A percentile compares a stretch with the other conserved stretches of the same genome.
These are phyloP conservation scores for Aurelia sp. DNA, from an alignment of 30 jellyfish, hydroid and myxozoan genomes.

Conservation along the genomic window DNA sequence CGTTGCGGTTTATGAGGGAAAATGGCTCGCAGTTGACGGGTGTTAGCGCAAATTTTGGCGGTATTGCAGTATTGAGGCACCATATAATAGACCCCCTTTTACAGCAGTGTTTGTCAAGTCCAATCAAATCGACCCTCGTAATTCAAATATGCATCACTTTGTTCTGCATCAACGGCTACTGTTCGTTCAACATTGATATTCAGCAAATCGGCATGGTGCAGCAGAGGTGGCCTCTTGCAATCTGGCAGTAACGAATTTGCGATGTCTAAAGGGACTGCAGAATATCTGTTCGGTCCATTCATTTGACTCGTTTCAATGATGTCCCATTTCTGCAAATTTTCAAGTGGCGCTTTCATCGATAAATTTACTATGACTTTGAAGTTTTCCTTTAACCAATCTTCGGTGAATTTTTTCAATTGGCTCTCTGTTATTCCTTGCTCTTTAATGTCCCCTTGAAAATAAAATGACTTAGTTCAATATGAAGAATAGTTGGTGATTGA, in stretches of 20 bases:
- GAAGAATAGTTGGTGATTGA: no score
- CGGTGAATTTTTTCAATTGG: slow-evolving; percentile 17
- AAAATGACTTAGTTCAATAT: no score
- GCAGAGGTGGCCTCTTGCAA: slow-evolving; percentile 46
- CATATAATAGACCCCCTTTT: no score
- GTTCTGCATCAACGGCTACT: slow-evolving; percentile 6
- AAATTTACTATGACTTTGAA: slow-evolving; percentile 32
- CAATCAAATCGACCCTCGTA: slow-evolving; percentile 54
- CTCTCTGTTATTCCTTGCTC: slow-evolving; percentile 7
- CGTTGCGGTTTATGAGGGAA: no score
- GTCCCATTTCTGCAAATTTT: slow-evolving; percentile 19
- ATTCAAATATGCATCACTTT: slow-evolving; percentile 39
- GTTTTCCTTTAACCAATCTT: slow-evolving; percentile 35
- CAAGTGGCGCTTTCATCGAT: not conserved
- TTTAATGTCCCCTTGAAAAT: no score
- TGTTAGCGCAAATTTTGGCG: no score
- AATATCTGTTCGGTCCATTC: not conserved
- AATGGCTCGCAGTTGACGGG: no score
- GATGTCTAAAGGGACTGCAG: slow-evolving; percentile 6
- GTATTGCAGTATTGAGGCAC: no score
- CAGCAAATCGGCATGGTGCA: slow-evolving; percentile 64
- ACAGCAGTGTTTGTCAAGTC: not conserved
- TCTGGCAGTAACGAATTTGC: slow-evolving; percentile 19
- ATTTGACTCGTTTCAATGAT: not conserved
- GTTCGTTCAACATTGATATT: slow-evolving; percentile 38